Evolutionary conservation across 2,888 invertebrate genomes (phyloP), one percentile per base, ranked within the genome.

Genomic region (Rhabditoides inermis): DNA sequence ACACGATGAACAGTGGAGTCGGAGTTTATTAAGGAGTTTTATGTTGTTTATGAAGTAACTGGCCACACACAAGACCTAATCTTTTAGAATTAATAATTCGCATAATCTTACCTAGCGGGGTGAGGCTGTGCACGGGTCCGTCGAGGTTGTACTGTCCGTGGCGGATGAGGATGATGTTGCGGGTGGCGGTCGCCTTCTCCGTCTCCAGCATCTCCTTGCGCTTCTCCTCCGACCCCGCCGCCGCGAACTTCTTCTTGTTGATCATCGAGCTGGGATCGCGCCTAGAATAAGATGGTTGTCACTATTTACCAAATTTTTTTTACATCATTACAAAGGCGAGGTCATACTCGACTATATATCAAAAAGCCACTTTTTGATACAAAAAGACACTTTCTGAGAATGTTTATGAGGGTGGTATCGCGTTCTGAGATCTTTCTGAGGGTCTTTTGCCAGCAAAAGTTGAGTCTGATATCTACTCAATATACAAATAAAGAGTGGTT

Each of bases 111-210:
- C 91, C 91, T 52, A 90, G 80, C 44, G 84, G 82, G 0, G 94
- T 92, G 12, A 94, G 82, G 49, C 87, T 83, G 10, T 55, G 56
- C 18, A 53, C 53, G 7, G 10, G 12, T 3, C 55, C 45, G 10
- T 83, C 81, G 37, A 85, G 78, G 70, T 89, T 83, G 76, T 95
- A 98, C 77, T 95, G 94, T 0, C 95, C 98, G 78, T 98, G 95
- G 37, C 95, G 82, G 55, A 95, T 86, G 18, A 95, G 81, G 65
- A 95, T 83, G 48, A 95, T 78, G 77, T 94, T 88, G n/a, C 92
- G 79, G 0, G 83, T 82, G 0, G 85, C 85, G 5, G 63, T 72
- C 10, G 72, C 51, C 32, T 52, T 60, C 12, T 50, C 52, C 44
- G 63, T 64, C n/a, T 57, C 60, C 15, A 70, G 26, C 58, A 75